Evolutionary conservation across 2,888 invertebrate genomes (phyloP), one percentile per base, ranked within the genome.

Genomic region (Tuberolachnus salignus): DNA sequence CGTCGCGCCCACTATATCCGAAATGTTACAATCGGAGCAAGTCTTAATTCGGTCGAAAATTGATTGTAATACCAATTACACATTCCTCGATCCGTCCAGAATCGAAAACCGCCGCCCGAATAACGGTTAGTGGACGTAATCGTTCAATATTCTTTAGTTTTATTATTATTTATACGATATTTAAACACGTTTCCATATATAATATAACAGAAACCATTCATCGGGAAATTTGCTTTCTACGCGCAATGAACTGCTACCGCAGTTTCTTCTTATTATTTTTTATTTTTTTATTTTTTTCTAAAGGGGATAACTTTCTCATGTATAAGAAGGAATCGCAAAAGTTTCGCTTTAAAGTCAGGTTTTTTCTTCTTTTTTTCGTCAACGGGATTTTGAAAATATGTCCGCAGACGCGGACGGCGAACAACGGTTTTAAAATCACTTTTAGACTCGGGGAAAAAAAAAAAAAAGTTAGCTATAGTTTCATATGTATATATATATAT

Each of bases 371-470:
- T 14, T 57, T 71, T 57, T 71, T 44, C 21, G 6, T 1, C 42
- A 19, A 21, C 55, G 11, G 23, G 21, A 21, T 70, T 70, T 57
- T 21, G 14, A 57, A 70, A 70, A 69, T 53, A 53, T 51, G 69
- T 55, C 34, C 16, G 34, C 19, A 42, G 55, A 51, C 2, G 14
- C 53, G 9, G 14, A 46, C 46, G 21, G 44, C n/a, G 71, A 57
- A 70, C 55, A 55, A 44, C 42, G 70, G 14, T 55, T 55, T 71
- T 44, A 46, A 59, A 71, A 71, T 71, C 57, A 59, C 44, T 71
- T 71, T 59, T 11, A 23, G 44, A 71, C 57, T 64, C n/a, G n/a
- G n/a, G n/a, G n/a, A n/a, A n/a, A n/a, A n/a, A 6, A 3, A 34
- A 34, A 34, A 4, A 34, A 34, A 34, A 34, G 34, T 34, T 34